Conservation (phyloP, 1,140 invertebrate species). For the Mizuhopecten yessoensis region DNA sequence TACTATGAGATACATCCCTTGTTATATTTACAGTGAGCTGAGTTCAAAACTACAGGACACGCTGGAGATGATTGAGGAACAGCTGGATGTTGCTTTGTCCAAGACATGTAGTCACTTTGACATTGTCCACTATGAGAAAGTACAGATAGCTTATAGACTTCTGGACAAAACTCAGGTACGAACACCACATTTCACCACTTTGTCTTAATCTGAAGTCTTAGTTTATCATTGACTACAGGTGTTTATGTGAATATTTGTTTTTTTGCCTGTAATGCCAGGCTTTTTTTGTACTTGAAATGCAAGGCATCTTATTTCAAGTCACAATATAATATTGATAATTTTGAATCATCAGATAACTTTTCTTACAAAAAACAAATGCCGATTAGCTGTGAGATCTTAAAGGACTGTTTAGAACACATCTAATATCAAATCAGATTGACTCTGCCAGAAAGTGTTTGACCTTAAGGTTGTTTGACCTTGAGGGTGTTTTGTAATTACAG, state of each 20-base stretch:
- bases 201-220: too few relatives aligned
- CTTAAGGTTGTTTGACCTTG: constrained; percentile 15
- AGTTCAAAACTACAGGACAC: constrained; percentile 93
- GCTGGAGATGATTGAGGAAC: constrained; percentile 94
- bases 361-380: too few relatives aligned
- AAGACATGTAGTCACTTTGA: constrained; percentile 86
- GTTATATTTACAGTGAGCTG: constrained; percentile 86
- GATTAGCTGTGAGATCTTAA: not conserved
- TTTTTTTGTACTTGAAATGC: too few relatives aligned
- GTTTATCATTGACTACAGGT: too few relatives aligned
- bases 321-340: too few relatives aligned
- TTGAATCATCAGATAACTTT: too few relatives aligned
- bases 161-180: constrained; percentile 82
- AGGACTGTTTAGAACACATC: not conserved
- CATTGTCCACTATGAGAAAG: constrained; percentile 83
- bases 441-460: not conserved
- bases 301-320: too few relatives aligned
- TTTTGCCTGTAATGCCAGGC: too few relatives aligned
- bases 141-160: constrained; percentile 92
- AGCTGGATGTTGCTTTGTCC: constrained; percentile 93
- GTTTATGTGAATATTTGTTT: too few relatives aligned
- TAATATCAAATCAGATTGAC: not conserved
- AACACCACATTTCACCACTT: not conserved
- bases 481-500: constrained; percentile 85
- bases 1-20: not conserved